Base-by-base conservation (phyloP, 2,888 invertebrate species). In the Cephus spinipes region DNA sequence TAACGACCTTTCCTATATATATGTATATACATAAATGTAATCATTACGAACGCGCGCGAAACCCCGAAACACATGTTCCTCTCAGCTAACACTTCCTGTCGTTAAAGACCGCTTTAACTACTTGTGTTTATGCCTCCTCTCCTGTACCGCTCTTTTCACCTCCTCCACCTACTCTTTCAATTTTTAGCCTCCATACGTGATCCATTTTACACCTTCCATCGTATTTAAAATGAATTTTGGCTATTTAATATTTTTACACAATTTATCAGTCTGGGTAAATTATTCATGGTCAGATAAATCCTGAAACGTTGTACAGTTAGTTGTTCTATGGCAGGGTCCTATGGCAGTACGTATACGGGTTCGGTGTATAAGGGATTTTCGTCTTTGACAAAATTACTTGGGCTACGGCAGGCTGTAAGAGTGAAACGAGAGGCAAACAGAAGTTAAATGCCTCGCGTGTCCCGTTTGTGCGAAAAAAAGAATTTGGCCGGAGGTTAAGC, bases 61-160 rank as follows among this genome's bases (percentile, higher is more conserved):
- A 87, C 83, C 80, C 82, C 82, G 85, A 87, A 90, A 91, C 91
- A 90, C 84, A 85, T 89, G 90, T 91, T 89, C 82, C 83, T 83
- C 88, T 84, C 85, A 82, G 76, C 82, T 85, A 86, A 89, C 88
- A 84, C 88, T 91, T 91, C 91, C 91, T 87, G 90, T 91, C 91
- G 91, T 91, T 90, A 91, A 91, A 90, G 83, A 81, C 81, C 86
- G 85, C 82, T 86, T 88, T 85, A 87, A 88, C 88, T 87, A 84
- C 86, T 84, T 80, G 82, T 84, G 83, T 86, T 88, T 86, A 83
- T 84, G 83, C 82, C 81, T 83, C 80, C 81, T 78, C 82, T 76
- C 71, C 78, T 78, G 33, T 11, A 31, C 71, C 76, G 79, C 74
- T 73, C 74, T 69, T 77, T 78, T 36, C 76, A 35, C 74, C 68